phyloP scores from a whole-genome alignment of 92 coral and sea anemone genomes.

The Zoanthus sociatus region DNA sequence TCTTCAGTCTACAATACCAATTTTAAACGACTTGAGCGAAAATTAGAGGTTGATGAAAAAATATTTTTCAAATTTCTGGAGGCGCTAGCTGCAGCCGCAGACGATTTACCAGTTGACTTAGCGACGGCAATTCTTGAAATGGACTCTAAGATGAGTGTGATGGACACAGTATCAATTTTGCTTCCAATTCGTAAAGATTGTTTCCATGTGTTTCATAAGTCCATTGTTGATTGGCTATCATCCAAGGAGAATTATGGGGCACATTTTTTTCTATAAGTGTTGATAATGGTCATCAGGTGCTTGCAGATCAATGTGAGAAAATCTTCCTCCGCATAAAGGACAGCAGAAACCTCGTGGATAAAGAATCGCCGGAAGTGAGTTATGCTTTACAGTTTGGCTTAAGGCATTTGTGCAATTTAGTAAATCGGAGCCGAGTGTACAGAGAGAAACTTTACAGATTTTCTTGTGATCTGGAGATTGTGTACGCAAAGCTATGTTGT shows the following conservation, averaged over 20 bases:
- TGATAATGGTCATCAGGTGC: constrained; percentile 55
- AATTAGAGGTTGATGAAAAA: constrained; percentile 34
- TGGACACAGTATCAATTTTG: constrained; percentile 55
- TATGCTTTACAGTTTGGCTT: constrained; percentile 72
- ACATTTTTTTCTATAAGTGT: constrained; percentile 58
- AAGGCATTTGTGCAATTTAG: constrained; percentile 51
- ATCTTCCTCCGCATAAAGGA: constrained; percentile 36
- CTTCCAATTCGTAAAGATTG: constrained; percentile 60
- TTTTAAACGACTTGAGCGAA: constrained; percentile 56
- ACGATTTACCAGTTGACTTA: constrained; percentile 60
- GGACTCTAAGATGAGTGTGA: constrained; percentile 11
- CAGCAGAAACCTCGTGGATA: neutral
- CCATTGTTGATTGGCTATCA: constrained; percentile 71
- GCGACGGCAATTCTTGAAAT: constrained; percentile 52
- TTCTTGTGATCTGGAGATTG: constrained; percentile 53
- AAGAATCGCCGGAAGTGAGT: constrained; percentile 33
- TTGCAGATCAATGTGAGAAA: constrained; percentile 53
- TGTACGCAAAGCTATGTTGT: constrained; percentile 58
- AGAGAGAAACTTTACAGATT: constrained; percentile 30
- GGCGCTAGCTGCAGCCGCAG: constrained; percentile 71
- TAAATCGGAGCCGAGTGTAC: constrained; percentile 7
- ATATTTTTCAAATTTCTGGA: constrained; percentile 59
- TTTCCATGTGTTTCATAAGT: constrained; percentile 72
- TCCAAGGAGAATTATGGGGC: constrained; percentile 34
- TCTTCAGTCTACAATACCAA: constrained; percentile 66